These are phyloP conservation scores for Philereme vetulata DNA, from an alignment of 2,888 invertebrate species.

Conservation along the genomic window DNA sequence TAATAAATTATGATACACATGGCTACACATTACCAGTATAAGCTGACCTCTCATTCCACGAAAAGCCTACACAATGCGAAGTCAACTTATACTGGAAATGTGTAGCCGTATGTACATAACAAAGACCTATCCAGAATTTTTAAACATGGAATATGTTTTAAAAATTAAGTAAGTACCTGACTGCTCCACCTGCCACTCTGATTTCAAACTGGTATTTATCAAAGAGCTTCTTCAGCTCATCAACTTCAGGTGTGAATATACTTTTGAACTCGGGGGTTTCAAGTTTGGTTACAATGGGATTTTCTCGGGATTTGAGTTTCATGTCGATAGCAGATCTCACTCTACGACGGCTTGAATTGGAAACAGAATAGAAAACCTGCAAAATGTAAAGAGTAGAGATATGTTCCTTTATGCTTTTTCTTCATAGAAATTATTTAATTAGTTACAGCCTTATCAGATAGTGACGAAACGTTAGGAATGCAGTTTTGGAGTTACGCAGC, in stretches of 20 bases:
- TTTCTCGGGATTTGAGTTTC: slow-evolving; percentile 70
- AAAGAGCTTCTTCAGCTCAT: slow-evolving; percentile 88
- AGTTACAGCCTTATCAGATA: no score
- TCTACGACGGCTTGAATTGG: slow-evolving; percentile 43
- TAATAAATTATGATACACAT: no score
- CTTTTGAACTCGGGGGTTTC: slow-evolving; percentile 89
- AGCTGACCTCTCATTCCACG: no score
- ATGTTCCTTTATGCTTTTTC: no score
- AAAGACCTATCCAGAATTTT: no score
- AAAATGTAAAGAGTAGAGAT: slow-evolving; percentile 9
- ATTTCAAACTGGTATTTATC: slow-evolving; percentile 92
- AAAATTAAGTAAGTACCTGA: slow-evolving; percentile 81
- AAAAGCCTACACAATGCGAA: no score
- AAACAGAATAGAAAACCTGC: slow-evolving; percentile 43
- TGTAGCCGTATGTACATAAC: no score
- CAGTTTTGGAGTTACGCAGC: no score
- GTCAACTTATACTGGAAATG: no score
- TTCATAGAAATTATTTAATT: no score
- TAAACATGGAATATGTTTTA: neutral
- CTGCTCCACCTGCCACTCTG: slow-evolving; percentile 98
- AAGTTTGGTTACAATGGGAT: slow-evolving; percentile 88
- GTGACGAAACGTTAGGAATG: no score
- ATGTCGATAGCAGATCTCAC: slow-evolving; percentile 60
- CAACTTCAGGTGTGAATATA: slow-evolving; percentile 92
- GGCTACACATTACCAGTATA: no score